These are phyloP conservation scores for Crocidura indochinensis DNA, from an alignment of 2,797 vertebrate genomes.

Conservation along the genomic window DNA sequence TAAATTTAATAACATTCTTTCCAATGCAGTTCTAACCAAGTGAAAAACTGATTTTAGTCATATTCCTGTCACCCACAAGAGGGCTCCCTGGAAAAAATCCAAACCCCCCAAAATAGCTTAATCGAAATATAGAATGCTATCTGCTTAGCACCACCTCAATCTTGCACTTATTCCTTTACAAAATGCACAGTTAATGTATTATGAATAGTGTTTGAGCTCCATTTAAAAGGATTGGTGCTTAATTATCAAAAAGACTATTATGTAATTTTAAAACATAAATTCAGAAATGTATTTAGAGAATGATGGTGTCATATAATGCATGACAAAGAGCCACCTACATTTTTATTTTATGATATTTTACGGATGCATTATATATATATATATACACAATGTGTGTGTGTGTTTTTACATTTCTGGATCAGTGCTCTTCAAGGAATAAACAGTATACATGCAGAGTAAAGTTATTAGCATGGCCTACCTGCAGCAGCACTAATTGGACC, in stretches of 20 bases:
- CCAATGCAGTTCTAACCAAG: background rate
- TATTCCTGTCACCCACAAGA: constrained; percentile 78
- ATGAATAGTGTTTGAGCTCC: background rate
- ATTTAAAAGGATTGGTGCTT: no score
- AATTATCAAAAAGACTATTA: background rate
- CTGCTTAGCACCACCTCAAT: constrained; percentile 15
- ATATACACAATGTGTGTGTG: no score
- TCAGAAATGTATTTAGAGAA: background rate
- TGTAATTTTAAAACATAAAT: constrained; percentile 33
- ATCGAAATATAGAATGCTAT: constrained; percentile 40
- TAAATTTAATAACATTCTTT: constrained; percentile 11
- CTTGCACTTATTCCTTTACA: background rate
- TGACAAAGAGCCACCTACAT: background rate
- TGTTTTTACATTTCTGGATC: background rate
- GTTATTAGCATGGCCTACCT: background rate
- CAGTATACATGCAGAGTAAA: background rate
- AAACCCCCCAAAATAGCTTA: background rate
- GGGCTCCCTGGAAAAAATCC: constrained; percentile 75
- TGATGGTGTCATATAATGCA: background rate
- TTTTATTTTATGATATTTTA: constrained; percentile 16
- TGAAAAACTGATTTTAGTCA: constrained; percentile 67
- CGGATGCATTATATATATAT: background rate
- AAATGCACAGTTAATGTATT: background rate
- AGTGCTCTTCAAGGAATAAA: background rate
- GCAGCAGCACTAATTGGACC: background rate